Evolutionary conservation across 1,140 invertebrate genomes (phyloP).

Genomic region (Zaprionus ornatus): DNA sequence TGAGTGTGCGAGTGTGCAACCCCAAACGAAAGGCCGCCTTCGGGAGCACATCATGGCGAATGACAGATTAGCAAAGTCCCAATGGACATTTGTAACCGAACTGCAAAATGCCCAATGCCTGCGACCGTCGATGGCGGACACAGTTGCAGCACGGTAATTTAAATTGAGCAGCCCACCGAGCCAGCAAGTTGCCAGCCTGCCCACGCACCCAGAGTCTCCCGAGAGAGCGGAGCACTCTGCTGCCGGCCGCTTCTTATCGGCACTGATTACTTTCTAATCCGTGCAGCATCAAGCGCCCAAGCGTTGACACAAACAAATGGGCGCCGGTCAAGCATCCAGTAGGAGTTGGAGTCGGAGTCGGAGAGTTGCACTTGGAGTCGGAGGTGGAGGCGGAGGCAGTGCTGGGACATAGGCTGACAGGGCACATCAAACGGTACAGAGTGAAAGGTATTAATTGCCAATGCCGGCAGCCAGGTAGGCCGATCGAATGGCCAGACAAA

Average conservation of each 20-base stretch:
- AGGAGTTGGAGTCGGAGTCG: constrained; percentile 13
- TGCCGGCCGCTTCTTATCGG: constrained; percentile 71
- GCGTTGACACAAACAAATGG: constrained; percentile 80
- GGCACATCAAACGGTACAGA: constrained; percentile 69
- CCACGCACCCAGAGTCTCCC: constrained; percentile 45
- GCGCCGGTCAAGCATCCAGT: not conserved
- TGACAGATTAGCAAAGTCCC: constrained; percentile 83
- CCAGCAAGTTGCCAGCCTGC: constrained; percentile 29
- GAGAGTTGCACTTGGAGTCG: constrained; percentile 20
- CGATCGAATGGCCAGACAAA: constrained; percentile 14
- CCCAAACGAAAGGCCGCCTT: constrained; percentile 74
- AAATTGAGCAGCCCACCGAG: constrained; percentile 55
- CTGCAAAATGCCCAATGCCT: constrained; percentile 54
- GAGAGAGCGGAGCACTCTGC: constrained; percentile 47
- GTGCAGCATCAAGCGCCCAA: constrained; percentile 69
- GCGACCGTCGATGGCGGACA: constrained; percentile 23
- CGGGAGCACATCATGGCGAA: constrained; percentile 79
- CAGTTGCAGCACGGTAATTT: constrained; percentile 55
- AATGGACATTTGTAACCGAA: constrained; percentile 81
- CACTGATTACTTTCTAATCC: constrained; percentile 82
- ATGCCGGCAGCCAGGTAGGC: constrained; percentile 63
- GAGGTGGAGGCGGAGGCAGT: constrained; percentile 30
- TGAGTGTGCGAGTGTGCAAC: constrained; percentile 62
- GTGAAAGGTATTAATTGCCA: constrained; percentile 81
- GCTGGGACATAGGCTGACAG: constrained; percentile 51